Percentiles rank a stretch among this genome's conserved stretches.
phyloP scores from a whole-genome alignment of 2,797 vertebrate species.

The Apodemus agrarius region DNA sequence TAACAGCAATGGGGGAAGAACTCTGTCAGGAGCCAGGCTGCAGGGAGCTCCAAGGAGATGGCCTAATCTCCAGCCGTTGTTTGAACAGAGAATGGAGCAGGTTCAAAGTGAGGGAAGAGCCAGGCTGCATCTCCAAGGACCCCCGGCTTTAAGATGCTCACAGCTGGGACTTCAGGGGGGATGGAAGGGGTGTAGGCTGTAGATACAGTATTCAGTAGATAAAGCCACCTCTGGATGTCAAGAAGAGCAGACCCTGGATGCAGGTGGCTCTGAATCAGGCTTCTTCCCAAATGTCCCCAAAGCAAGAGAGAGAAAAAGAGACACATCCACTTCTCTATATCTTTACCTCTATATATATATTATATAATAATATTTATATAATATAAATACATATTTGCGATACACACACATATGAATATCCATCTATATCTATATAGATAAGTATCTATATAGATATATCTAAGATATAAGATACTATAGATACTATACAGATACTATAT shows the following conservation, averaged over 20 bases:
- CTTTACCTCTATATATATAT: too few species aligned
- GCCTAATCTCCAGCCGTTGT: not conserved
- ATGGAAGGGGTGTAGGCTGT: not conserved
- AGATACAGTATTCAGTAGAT: not conserved
- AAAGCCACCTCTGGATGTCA: not conserved
- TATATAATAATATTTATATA: too few species aligned
- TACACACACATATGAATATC: too few species aligned
- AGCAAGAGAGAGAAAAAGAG: not conserved
- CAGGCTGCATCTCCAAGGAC: not conserved
- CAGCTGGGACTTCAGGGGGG: not conserved
- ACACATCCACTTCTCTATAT: not conserved
- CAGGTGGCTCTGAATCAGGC: not conserved
- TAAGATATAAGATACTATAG: not conserved
- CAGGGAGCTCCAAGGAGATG: not conserved
- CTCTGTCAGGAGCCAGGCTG: not conserved
- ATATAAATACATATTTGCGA: not conserved
- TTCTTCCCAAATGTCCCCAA: not conserved
- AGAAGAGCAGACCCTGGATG: not conserved
- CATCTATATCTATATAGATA: not conserved
- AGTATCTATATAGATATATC: not conserved
- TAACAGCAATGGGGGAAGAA: not conserved
- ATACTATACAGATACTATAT: too few species aligned
- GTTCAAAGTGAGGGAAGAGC: constrained; percentile 23
- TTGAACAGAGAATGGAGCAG: not conserved
- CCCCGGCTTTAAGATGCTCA: not conserved